phyloP scores from a whole-genome alignment of 2,888 invertebrate genomes.

The Mellilla xanthometata region DNA sequence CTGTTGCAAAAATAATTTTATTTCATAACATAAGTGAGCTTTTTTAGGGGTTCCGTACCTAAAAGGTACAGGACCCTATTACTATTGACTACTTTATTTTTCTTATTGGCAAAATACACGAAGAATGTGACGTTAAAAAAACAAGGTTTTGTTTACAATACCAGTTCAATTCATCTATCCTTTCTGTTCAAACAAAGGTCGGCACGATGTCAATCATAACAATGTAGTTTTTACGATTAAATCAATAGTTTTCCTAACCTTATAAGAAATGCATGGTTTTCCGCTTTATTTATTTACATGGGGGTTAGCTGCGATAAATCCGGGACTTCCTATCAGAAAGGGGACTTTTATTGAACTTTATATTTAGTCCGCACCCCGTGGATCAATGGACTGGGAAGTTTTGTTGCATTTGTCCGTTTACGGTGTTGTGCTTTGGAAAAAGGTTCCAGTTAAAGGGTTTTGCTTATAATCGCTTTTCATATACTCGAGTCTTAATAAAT shows the following conservation, averaged over 20 bases:
- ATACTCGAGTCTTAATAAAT: too few relatives aligned
- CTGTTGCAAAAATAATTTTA: too few relatives aligned
- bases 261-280: conserved; percentile 78
- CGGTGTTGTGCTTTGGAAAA: too few relatives aligned
- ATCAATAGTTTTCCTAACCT: conserved; percentile 71
- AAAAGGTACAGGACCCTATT: too few relatives aligned
- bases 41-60: too few relatives aligned
- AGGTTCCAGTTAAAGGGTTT: too few relatives aligned
- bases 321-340: conserved; percentile 68
- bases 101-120: too few relatives aligned
- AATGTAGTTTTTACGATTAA: conserved; percentile 43
- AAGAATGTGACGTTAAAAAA: too few relatives aligned
- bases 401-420: conserved; percentile 43
- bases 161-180: too few relatives aligned
- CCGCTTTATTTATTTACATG: conserved; percentile 80
- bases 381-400: conserved; percentile 67
- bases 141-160: not conserved
- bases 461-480: too few relatives aligned
- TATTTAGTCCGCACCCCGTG: conserved; percentile 70
- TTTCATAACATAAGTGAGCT: too few relatives aligned
- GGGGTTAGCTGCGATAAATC: conserved; percentile 79
- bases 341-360: conserved; percentile 80
- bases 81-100: too few relatives aligned
- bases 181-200: not conserved
- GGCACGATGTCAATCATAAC: conserved; percentile 41